These are phyloP conservation scores for Champsocephalus esox DNA, from an alignment of 2,797 vertebrate genomes.

Conservation along the genomic window DNA sequence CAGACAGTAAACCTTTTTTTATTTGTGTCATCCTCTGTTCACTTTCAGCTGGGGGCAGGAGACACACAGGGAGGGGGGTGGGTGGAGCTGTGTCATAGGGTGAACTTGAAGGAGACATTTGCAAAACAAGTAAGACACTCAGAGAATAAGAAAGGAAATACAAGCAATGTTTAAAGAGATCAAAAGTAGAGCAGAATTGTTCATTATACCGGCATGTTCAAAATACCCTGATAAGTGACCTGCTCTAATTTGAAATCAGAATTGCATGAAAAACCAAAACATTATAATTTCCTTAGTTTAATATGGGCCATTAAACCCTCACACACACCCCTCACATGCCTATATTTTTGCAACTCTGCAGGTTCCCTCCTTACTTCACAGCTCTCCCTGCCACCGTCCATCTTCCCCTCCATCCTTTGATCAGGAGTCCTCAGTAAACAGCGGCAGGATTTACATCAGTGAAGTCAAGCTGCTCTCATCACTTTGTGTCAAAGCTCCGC, in stretches of 20 bases:
- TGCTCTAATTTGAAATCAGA: constrained; percentile 83
- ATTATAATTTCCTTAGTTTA: constrained; percentile 88
- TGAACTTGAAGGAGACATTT: constrained; percentile 85
- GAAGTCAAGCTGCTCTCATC: constrained; percentile 73
- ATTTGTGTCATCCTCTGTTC: constrained; percentile 82
- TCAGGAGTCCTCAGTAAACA: constrained; percentile 68
- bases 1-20: constrained; percentile 73
- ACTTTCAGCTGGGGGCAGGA: constrained; percentile 77
- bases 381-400: constrained; percentile 35
- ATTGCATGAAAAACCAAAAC: constrained; percentile 78
- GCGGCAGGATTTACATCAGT: constrained; percentile 73
- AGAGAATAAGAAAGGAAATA: constrained; percentile 65
- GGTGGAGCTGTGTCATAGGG: constrained; percentile 61
- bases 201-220: constrained; percentile 88
- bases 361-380: constrained; percentile 30
- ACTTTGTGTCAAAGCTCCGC: constrained; percentile 62
- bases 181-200: constrained; percentile 82
- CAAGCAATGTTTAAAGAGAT: constrained; percentile 79
- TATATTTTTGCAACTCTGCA: constrained; percentile 38
- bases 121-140: constrained; percentile 47
- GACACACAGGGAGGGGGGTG: constrained; percentile 34
- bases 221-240: constrained; percentile 80
- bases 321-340: constrained; percentile 36
- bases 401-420: constrained; percentile 62
- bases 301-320: constrained; percentile 43